Evolutionary conservation across 53 echinoderm and acorn worm species (phyloP).

Genomic region (Arbacia lixula): DNA sequence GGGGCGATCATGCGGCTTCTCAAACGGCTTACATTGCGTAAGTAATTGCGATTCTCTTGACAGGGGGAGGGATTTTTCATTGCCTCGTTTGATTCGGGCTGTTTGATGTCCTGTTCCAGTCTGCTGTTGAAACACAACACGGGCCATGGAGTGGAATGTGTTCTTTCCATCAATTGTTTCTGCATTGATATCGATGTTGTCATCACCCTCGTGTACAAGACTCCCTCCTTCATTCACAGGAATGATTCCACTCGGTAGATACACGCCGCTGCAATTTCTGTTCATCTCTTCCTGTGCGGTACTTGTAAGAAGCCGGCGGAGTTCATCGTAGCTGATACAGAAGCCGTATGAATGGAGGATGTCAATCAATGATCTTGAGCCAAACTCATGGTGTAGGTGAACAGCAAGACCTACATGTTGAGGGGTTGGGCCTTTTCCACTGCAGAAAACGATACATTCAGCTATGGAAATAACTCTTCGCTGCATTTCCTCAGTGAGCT

Average conservation of each 20-base stretch:
- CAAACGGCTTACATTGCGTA: conserved; percentile 32
- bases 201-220: conserved; percentile 52
- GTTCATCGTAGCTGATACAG: conserved; percentile 32
- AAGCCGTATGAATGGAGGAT: conserved; percentile 23
- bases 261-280: not conserved
- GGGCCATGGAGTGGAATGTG: conserved; percentile 54
- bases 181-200: conserved; percentile 48
- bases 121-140: conserved; percentile 57
- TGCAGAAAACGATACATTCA: conserved; percentile 23
- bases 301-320: conserved; percentile 18
- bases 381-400: conserved; percentile 46
- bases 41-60: not conserved
- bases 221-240: not conserved
- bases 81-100: not conserved
- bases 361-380: conserved; percentile 29
- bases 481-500: not conserved
- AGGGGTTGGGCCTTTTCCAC: not conserved
- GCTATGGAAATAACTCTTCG: conserved; percentile 10
- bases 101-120: not conserved
- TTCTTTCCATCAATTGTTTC: conserved; percentile 56
- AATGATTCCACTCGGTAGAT: not conserved
- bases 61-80: not conserved
- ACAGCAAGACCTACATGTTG: not conserved
- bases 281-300: conserved; percentile 6
- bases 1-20: conserved; percentile 20